Percentiles rank a stretch among this genome's conserved stretches.
phyloP scores from a whole-genome alignment of 1,140 invertebrate species.

The Musca domestica region DNA sequence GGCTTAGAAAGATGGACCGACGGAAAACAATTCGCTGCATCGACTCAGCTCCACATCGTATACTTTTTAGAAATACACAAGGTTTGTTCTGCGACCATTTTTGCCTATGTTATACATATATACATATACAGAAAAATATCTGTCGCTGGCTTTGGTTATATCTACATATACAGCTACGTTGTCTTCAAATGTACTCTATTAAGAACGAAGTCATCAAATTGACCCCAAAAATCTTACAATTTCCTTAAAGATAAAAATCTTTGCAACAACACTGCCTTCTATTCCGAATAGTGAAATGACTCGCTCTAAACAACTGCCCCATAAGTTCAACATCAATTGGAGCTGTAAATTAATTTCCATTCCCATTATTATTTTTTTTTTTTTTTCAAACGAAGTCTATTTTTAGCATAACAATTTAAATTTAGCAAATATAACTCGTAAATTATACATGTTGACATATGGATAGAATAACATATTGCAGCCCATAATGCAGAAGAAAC shows the following conservation, averaged over 20 bases:
- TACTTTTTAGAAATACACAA: no score
- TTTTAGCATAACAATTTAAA: constrained; percentile 12
- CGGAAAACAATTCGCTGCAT: no score
- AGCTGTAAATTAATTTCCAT: constrained; percentile 6
- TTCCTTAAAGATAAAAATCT: constrained; percentile 16
- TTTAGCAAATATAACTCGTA: background rate
- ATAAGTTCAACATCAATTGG: constrained; percentile 3
- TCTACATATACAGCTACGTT: no score
- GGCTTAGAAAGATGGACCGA: no score
- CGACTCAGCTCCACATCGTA: no score
- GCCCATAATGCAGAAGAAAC: background rate
- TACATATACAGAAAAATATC: no score
- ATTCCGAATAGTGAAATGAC: background rate
- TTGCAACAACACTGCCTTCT: background rate
- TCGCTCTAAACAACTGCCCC: background rate
- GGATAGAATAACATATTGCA: background rate
- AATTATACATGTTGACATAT: background rate
- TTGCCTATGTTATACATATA: no score
- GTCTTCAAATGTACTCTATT: no score
- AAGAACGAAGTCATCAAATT: background rate
- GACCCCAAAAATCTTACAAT: constrained; percentile 12
- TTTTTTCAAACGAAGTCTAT: background rate
- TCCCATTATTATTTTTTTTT: no score
- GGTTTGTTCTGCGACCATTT: no score
- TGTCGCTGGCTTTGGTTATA: no score